Evolutionary conservation across 2,113 vertebrate genomes (phyloP).

Genomic region (Tursiops truncatus): DNA sequence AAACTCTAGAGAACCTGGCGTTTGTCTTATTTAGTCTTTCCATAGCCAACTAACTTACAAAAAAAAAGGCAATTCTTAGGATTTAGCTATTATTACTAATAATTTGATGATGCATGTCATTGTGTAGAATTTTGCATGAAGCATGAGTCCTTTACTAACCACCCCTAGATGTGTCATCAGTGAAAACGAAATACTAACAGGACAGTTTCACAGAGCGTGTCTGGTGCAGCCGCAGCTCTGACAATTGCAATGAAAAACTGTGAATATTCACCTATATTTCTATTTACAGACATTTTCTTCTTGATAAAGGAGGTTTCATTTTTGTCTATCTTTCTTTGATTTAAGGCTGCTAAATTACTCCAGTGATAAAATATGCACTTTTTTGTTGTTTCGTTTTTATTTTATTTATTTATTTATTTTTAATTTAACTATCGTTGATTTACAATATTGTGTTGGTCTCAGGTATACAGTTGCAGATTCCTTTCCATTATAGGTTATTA

Average conservation of each 20-base stretch:
- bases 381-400: background rate
- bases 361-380: background rate
- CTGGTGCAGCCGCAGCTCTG: background rate
- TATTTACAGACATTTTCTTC: background rate
- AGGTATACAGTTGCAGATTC: too few relatives aligned
- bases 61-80: background rate
- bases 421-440: background rate
- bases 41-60: background rate
- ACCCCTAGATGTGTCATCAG: background rate
- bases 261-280: background rate
- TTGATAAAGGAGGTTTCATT: background rate
- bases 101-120: background rate
- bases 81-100: background rate
- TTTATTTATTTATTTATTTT: background rate
- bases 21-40: background rate
- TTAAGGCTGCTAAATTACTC: background rate
- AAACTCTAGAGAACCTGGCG: background rate
- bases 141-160: background rate
- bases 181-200: background rate
- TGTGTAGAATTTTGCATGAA: background rate
- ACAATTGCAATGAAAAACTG: background rate
- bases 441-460: background rate
- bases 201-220: background rate
- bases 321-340: background rate
- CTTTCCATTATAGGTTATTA: background rate